These are phyloP conservation scores for Orussus abietinus DNA, from an alignment of 1,140 invertebrate genomes.

Conservation along the genomic window DNA sequence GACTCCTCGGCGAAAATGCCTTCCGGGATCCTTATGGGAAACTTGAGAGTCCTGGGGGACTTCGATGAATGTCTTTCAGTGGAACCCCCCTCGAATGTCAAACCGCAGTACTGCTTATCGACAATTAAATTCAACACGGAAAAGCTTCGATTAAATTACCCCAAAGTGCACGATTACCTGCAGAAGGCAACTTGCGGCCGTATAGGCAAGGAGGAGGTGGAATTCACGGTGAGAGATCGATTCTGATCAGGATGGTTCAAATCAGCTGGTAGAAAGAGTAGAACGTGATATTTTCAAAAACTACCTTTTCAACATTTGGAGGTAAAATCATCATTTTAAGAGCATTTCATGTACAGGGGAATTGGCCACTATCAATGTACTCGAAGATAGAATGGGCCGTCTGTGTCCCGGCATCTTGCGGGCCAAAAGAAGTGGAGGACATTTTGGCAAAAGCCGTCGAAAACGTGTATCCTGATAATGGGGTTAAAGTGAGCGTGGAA, in stretches of 20 bases:
- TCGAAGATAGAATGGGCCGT: conserved; percentile 37
- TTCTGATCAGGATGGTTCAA: too few relatives aligned
- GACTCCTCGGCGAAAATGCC: conserved; percentile 34
- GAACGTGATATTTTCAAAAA: background rate
- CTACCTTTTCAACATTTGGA: background rate
- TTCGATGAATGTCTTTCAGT: conserved; percentile 31
- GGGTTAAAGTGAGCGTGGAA: conserved; percentile 18
- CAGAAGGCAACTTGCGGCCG: background rate
- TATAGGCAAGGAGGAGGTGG: too few relatives aligned
- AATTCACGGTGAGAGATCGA: too few relatives aligned
- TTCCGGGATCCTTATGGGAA: conserved; percentile 29
- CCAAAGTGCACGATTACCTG: background rate
- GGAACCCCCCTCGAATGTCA: background rate
- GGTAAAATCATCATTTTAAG: too few relatives aligned
- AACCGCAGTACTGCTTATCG: background rate
- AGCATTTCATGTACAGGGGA: conserved; percentile 1
- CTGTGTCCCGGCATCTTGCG: conserved; percentile 37
- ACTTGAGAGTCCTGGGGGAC: conserved; percentile 30
- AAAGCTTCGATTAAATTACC: background rate
- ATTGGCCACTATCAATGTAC: conserved; percentile 25
- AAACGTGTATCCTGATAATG: conserved; percentile 13
- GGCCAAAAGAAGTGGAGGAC: conserved; percentile 26
- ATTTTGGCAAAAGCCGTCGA: conserved; percentile 18
- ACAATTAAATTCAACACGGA: background rate
- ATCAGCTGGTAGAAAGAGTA: background rate